phyloP scores from a whole-genome alignment of 2,797 vertebrate genomes.

The Enteromius paludinosus region DNA sequence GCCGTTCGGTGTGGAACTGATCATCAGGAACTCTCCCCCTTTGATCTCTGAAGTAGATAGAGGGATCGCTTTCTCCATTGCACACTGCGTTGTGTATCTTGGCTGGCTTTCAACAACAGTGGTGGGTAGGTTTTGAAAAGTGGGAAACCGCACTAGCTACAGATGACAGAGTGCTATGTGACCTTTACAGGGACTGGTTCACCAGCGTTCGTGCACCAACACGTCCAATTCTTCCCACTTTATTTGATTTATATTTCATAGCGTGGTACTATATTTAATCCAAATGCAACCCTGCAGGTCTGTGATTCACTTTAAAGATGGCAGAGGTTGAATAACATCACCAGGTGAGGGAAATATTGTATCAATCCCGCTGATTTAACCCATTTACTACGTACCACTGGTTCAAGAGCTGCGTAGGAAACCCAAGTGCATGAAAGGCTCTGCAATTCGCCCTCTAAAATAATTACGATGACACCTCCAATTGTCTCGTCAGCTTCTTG shows the following conservation, averaged over 20 bases:
- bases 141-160: slow-evolving; percentile 44
- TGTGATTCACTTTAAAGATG: slow-evolving; percentile 81
- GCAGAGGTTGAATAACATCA: slow-evolving; percentile 71
- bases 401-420: slow-evolving; percentile 67
- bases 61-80: slow-evolving; percentile 56
- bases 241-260: slow-evolving; percentile 75
- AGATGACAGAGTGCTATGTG: slow-evolving; percentile 59
- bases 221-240: slow-evolving; percentile 47
- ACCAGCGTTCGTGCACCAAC: slow-evolving; percentile 66
- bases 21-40: slow-evolving; percentile 53
- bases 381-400: slow-evolving; percentile 75
- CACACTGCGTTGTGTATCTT: slow-evolving; percentile 52
- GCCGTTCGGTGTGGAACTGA: slow-evolving; percentile 27
- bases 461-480: slow-evolving; percentile 84
- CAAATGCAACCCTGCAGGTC: slow-evolving; percentile 74
- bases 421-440: slow-evolving; percentile 65
- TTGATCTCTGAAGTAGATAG: slow-evolving; percentile 55
- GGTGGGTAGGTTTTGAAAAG: slow-evolving; percentile 41
- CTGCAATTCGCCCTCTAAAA: slow-evolving; percentile 73
- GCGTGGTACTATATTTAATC: slow-evolving; percentile 76
- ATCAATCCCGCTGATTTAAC: slow-evolving; percentile 82
- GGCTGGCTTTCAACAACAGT: slow-evolving; percentile 58
- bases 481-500: slow-evolving; percentile 79
- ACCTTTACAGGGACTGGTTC: slow-evolving; percentile 68
- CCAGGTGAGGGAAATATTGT: slow-evolving; percentile 78